Evolutionary conservation across 2,797 vertebrate genomes (phyloP).

Genomic region (Gambelia wislizenii): DNA sequence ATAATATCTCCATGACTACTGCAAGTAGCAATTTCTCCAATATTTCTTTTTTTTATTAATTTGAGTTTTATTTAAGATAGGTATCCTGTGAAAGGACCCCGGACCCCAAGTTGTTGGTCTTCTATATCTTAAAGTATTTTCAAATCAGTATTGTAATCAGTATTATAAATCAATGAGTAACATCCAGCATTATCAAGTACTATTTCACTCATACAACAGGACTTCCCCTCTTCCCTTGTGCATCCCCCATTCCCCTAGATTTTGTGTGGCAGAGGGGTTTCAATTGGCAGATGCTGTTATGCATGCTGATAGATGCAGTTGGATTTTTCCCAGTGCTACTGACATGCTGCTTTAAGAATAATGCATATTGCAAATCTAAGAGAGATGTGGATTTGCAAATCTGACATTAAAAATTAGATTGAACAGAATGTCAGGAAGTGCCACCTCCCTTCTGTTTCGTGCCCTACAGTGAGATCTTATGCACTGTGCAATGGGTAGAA

Average conservation of each 20-base stretch:
- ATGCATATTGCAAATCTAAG: not conserved
- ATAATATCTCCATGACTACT: not conserved
- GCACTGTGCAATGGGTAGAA: not conserved
- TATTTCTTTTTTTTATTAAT: too few species aligned
- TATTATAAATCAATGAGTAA: not conserved
- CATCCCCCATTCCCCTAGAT: not conserved
- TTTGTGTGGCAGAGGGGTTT: not conserved
- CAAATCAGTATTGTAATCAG: not conserved
- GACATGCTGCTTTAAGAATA: not conserved
- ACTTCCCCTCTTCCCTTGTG: not conserved
- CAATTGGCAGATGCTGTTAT: not conserved
- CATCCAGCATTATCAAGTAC: not conserved
- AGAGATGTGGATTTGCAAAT: not conserved
- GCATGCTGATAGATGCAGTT: not conserved
- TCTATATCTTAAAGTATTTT: not conserved
- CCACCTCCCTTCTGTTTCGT: not conserved
- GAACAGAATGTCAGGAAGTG: not conserved
- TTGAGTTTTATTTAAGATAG: too few species aligned
- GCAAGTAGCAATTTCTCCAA: not conserved
- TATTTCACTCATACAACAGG: not conserved
- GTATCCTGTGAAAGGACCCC: not conserved
- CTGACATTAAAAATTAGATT: not conserved
- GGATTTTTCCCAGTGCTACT: not conserved
- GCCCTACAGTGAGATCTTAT: not conserved
- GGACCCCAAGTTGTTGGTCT: not conserved